Percentiles rank a stretch among this genome's conserved stretches.
Conservation (phyloP, 2,888 invertebrate species). For the Philereme transversata region DNA sequence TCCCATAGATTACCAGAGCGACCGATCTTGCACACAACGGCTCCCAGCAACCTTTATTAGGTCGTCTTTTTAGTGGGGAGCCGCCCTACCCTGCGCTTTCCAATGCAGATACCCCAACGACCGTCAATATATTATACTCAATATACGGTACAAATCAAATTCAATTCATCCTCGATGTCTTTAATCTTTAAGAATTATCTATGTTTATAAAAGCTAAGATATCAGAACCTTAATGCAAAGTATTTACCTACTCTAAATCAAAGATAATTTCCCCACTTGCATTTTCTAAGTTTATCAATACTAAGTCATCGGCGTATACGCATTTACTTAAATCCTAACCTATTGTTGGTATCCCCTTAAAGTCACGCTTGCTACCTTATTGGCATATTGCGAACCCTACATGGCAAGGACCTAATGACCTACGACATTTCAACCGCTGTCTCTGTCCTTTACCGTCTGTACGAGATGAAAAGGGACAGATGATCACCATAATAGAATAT, state of each 20-base stretch:
- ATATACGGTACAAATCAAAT: no score
- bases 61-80: no score
- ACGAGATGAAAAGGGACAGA: constrained; percentile 55
- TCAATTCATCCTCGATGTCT: no score
- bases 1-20: no score
- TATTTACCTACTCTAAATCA: constrained; percentile 25
- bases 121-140: no score
- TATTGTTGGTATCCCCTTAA: constrained; percentile 73
- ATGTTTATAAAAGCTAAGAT: no score
- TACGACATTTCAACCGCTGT: constrained; percentile 81
- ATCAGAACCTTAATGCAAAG: no score
- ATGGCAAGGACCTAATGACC: constrained; percentile 82
- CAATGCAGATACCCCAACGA: no score
- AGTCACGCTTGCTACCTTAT: constrained; percentile 80
- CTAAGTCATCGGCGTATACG: constrained; percentile 63
- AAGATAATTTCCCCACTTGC: constrained; percentile 50
- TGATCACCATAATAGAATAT: constrained; percentile 78
- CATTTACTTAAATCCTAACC: constrained; percentile 55
- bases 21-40: no score
- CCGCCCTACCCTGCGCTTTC: no score
- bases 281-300: constrained; percentile 62
- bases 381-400: constrained; percentile 81
- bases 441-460: constrained; percentile 56
- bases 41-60: no score
- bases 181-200: no score